Conservation (phyloP, 1,140 invertebrate species). For the Eulimnadia texana region DNA sequence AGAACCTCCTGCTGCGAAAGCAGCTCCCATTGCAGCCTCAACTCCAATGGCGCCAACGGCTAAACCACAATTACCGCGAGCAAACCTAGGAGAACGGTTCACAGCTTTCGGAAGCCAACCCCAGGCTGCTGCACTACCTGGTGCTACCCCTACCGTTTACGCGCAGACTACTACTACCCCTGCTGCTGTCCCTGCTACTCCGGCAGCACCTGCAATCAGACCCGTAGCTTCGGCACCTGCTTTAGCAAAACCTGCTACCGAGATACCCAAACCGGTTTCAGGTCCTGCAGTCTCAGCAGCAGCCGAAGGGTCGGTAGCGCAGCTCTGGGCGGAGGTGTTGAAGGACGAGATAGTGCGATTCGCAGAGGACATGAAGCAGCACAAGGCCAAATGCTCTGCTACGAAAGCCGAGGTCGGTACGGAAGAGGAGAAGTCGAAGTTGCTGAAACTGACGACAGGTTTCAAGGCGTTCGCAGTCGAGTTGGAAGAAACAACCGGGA, state of each 20-base stretch:
- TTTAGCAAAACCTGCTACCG: conserved; percentile 1
- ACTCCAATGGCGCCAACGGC: conserved; percentile 1
- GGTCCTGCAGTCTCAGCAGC: no score
- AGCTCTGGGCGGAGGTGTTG: neutral
- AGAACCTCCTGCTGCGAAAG: conserved; percentile 31
- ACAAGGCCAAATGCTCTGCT: neutral
- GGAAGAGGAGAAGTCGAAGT: conserved; percentile 34
- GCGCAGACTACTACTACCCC: no score
- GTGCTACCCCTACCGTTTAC: neutral
- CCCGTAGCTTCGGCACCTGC: neutral
- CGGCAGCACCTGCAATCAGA: neutral
- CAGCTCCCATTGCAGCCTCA: conserved; percentile 3
- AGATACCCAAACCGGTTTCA: neutral
- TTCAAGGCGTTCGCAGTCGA: conserved; percentile 35
- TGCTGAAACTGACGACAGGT: conserved; percentile 29
- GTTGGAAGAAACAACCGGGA: conserved; percentile 35
- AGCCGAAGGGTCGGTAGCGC: neutral
- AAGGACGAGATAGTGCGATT: neutral
- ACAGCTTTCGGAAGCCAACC: neutral
- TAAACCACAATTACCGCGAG: conserved; percentile 1
- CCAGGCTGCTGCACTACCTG: neutral
- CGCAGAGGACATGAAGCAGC: neutral
- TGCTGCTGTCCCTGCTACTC: neutral
- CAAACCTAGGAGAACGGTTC: conserved; percentile 10
- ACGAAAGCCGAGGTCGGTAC: conserved; percentile 28